phyloP scores from a whole-genome alignment of 37 sponge, comb jelly and placozoan genomes.

The Spongilla lacustris region DNA sequence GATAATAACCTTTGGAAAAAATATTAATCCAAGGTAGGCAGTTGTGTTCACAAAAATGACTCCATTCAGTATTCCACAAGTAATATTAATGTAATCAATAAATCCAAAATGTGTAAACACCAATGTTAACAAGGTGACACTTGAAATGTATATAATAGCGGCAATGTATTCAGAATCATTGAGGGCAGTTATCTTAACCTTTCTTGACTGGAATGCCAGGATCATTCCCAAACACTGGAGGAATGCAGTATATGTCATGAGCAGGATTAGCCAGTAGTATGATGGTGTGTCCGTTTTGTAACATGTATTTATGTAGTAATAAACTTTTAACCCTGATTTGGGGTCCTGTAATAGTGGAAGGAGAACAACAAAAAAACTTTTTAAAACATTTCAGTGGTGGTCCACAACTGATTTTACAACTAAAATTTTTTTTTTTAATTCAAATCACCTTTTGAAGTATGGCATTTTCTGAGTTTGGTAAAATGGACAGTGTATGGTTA shows the following conservation, averaged over 20 bases:
- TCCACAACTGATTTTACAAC: neutral
- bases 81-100: constrained; percentile 13
- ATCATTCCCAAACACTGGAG: constrained; percentile 41
- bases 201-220: constrained; percentile 56
- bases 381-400: neutral
- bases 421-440: neutral
- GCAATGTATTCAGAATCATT: constrained; percentile 64
- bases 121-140: constrained; percentile 33
- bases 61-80: constrained; percentile 33
- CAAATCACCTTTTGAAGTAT: neutral
- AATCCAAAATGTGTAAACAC: constrained; percentile 22
- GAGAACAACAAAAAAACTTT: neutral
- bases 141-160: constrained; percentile 43
- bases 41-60: constrained; percentile 25
- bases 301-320: neutral
- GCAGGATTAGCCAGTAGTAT: constrained; percentile 9
- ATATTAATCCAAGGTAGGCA: constrained; percentile 38
- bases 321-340: neutral
- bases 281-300: neutral
- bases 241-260: neutral
- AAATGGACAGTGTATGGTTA: neutral
- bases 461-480: neutral
- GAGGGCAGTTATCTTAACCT: constrained; percentile 52
- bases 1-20: constrained; percentile 54
- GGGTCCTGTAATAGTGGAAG: neutral